phyloP scores from a whole-genome alignment of 2,113 vertebrate genomes.

The Argyrosomus japonicus region DNA sequence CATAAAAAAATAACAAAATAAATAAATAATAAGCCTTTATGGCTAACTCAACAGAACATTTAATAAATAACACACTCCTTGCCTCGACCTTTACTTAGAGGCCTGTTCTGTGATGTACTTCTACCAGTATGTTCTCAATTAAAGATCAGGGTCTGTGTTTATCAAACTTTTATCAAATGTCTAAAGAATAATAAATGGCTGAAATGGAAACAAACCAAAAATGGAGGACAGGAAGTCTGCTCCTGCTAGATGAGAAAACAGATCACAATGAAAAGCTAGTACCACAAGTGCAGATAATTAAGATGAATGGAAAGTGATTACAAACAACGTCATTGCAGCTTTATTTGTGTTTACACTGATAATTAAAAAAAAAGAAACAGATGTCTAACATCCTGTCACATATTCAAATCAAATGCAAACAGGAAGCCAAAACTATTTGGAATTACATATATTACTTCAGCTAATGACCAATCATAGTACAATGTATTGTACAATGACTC shows the following conservation, averaged over 20 bases:
- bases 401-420: not conserved
- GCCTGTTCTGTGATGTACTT: not conserved
- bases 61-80: not conserved
- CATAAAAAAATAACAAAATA: not conserved
- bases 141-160: not conserved
- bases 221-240: not conserved
- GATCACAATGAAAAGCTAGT: not conserved
- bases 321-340: not conserved
- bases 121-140: not conserved
- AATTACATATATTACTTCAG: not conserved
- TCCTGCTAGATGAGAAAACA: not conserved
- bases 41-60: not conserved
- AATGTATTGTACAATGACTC: not conserved
- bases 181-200: not conserved
- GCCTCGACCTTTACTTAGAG: not conserved
- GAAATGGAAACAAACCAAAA: not conserved
- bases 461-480: not conserved
- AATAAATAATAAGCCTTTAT: constrained; percentile 7
- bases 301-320: not conserved
- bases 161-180: not conserved
- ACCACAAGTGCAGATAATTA: not conserved
- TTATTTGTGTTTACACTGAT: not conserved
- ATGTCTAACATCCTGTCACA: not conserved
- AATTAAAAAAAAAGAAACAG: not conserved
- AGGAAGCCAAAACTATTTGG: not conserved